Conservation (phyloP, 2,888 invertebrate genomes). For the Aphidius colemani region DNA sequence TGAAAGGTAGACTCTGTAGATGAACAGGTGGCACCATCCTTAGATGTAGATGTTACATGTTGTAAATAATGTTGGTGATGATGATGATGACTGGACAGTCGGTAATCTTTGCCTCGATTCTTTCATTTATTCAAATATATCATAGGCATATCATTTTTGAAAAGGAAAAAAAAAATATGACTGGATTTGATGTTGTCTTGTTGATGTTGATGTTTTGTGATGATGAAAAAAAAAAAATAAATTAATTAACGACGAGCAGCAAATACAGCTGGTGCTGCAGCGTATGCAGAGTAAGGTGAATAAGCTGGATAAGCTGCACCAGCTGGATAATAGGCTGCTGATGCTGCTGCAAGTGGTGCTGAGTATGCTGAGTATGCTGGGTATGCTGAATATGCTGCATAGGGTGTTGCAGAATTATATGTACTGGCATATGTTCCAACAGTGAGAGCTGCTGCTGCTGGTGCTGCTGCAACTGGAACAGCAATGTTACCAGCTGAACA, state of each 20-base stretch:
- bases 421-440: constrained; percentile 77
- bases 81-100: too few species aligned
- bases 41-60: constrained; percentile 17
- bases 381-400: constrained; percentile 40
- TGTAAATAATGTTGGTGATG: too few species aligned
- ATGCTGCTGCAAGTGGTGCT: constrained; percentile 32
- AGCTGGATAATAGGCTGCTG: too few species aligned
- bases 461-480: constrained; percentile 48
- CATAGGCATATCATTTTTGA: background rate
- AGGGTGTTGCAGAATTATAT: constrained; percentile 65
- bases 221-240: too few species aligned
- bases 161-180: background rate
- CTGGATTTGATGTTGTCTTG: too few species aligned
- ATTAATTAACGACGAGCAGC: constrained; percentile 45
- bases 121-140: background rate
- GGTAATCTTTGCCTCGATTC: constrained; percentile 18
- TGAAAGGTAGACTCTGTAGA: constrained; percentile 31
- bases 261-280: constrained; percentile 43
- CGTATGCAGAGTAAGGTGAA: constrained; percentile 35
- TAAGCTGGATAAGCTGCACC: constrained; percentile 35
- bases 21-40: constrained; percentile 35
- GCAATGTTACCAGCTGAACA: constrained; percentile 42
- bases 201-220: too few species aligned
- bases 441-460: constrained; percentile 62
- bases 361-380: constrained; percentile 33